phyloP scores from a whole-genome alignment of 2,113 vertebrate genomes.

The Mystacornis crossleyi region DNA sequence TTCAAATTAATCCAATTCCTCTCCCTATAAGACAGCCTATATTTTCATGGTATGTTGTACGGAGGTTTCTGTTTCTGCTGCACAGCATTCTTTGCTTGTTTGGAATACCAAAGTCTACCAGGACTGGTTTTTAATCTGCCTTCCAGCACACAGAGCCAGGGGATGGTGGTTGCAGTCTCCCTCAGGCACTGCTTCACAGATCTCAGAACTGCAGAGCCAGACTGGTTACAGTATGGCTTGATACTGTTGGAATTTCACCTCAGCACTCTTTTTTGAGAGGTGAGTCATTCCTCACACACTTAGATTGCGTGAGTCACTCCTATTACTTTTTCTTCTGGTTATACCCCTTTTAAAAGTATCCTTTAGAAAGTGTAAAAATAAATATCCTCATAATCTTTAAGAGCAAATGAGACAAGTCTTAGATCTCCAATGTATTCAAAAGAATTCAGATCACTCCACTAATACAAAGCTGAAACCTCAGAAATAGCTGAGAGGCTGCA shows the following conservation, averaged over 20 bases:
- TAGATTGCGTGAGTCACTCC: neutral
- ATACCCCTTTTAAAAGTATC: neutral
- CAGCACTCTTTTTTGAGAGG: neutral
- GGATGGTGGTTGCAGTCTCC: neutral
- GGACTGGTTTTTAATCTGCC: neutral
- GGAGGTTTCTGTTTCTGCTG: neutral
- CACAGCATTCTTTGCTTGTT: neutral
- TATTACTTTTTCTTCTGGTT: neutral
- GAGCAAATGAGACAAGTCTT: neutral
- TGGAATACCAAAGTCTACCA: neutral
- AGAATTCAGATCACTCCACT: neutral
- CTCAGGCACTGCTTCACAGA: neutral
- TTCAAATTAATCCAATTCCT: neutral
- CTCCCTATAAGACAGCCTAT: neutral
- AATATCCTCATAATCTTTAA: neutral
- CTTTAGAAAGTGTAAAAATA: neutral
- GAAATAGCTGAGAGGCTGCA: neutral
- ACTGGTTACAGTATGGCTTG: neutral
- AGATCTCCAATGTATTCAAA: neutral
- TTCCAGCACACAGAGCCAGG: neutral
- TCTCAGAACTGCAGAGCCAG: neutral
- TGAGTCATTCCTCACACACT: neutral
- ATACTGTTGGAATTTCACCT: neutral
- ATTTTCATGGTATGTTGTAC: accelerated
- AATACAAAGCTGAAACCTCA: neutral